A percentile compares a stretch with the other conserved stretches of the same genome.
These are phyloP conservation scores for Limnephilus rhombicus DNA, from an alignment of 2,888 invertebrate species.

Conservation along the genomic window DNA sequence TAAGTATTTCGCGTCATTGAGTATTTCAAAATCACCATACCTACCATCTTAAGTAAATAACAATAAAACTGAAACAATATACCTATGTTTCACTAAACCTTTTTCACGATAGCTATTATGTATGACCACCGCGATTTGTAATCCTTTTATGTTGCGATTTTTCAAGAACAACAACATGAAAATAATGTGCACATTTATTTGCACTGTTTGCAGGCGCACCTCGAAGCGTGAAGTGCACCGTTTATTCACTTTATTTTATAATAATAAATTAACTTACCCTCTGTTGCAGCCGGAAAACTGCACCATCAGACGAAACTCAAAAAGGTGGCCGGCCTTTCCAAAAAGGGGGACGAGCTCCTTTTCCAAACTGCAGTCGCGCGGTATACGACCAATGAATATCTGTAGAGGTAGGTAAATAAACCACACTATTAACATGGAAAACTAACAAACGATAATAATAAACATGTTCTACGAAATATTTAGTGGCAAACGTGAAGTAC, in stretches of 20 bases:
- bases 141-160: background rate
- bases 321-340: conserved; percentile 80
- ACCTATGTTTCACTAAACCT: too few relatives aligned
- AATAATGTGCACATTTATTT: background rate
- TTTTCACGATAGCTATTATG: too few relatives aligned
- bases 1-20: too few relatives aligned
- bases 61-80: background rate
- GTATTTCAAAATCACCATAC: too few relatives aligned
- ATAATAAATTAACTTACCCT: conserved; percentile 76
- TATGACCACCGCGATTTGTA: background rate
- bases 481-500: too few relatives aligned
- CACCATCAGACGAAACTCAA: conserved; percentile 88
- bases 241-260: background rate
- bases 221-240: background rate
- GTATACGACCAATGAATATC: conserved; percentile 82
- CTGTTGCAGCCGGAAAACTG: conserved; percentile 85
- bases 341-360: conserved; percentile 81
- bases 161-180: background rate
- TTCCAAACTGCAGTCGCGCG: conserved; percentile 80
- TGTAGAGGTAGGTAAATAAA: conserved; percentile 66
- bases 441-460: background rate
- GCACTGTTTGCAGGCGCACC: background rate
- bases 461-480: background rate
- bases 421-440: background rate
- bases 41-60: background rate